Base-by-base conservation (phyloP, 2,797 vertebrate species). In the Sciurus vulgaris region DNA sequence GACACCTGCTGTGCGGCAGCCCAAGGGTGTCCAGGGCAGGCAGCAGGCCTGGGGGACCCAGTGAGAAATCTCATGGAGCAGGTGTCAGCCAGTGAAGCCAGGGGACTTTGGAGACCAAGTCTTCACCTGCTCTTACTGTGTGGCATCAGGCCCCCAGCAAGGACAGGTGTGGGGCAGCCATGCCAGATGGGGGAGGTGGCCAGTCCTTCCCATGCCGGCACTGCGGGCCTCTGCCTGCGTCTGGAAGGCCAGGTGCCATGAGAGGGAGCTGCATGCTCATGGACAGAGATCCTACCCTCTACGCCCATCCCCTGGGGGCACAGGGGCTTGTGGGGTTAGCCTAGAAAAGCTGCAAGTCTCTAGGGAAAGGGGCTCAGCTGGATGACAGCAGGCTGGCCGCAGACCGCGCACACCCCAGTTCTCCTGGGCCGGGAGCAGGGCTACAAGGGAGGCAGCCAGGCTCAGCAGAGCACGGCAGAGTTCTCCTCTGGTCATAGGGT, bases 181-280 rank as follows among this genome's bases (percentile, higher is more conserved):
- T 0, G 26, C 72, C 72, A 41, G 56, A 47, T 65, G 35, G 12
- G 77, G 26, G 65, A 67, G 69, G n/a, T 4, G 3, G 85, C 76
- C 3, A 0, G 24, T 44, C 28, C 51, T 28, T 56, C 88, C 74
- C 51, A 0, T 0, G 38, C 74, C 70, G 47, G 24, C 38, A n/a
- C 67, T 69, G 28, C 5, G 1, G 83, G 54, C 47, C 67, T 49
- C 63, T 35, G 69, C 20, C 78, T 5, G 44, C 65, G n/a, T 59
- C 72, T 2, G 49, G 51, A 44, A 51, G 38, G 59, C 88, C 76
- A 33, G 65, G 56, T 8, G 51, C 44, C 26, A 0, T 0, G 24
- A 8, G 15, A 18, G 22, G 1, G 6, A 35, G 61, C 94, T 97
- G 97, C 96, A 96, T 97, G 97, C 96, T 96, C 96, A 86, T 81